Evolutionary conservation across 2,888 invertebrate genomes (phyloP), one percentile per base, ranked within the genome.

Genomic region (Acleris holmiana): DNA sequence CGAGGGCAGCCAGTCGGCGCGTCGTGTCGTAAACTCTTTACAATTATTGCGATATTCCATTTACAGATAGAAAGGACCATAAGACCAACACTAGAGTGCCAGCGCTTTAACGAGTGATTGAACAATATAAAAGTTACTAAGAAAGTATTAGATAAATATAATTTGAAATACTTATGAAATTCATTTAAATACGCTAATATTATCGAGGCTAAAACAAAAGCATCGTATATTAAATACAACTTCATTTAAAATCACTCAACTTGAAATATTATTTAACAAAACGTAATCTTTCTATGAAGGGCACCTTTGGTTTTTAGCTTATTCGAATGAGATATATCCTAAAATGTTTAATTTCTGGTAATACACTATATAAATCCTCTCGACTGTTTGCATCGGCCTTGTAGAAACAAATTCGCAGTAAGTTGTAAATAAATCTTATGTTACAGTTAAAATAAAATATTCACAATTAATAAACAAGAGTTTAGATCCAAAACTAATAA

Each of bases 241-340:
- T 90, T 86, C 83, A 87, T 89, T 88, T 84, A 89, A 85, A 90
- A 90, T 86, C 84, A 91, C 89, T 90, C 83, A 91, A 91, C 91
- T 90, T 89, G 91, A 91, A 90, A 89, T 88, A 91, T 90, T 86
- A 87, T 87, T 86, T 86, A 92, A 92, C 91, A 92, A 89, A 92
- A 92, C 91, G 91, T 91, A 91, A 90, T 91, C 88, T 86, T 90
- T 91, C 89, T 92, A 91, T 93, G 94, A 94, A 96, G 96, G 96
- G 96, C 96, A 96, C 96, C 96, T 96, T 96, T 96, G 96, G 96
- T 96, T 96, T 96, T 94, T 94, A 95, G 95, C 95, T 95, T 95
- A 95, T 82, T 88, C 91, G 85, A 92, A 94, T 93, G 93, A 85
- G 86, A 89, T 93, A 92, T 81, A 91, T 89, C 87, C 91, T 90